Evolutionary conservation across 1,140 invertebrate species (phyloP).

Genomic region (Aphis craccivora): DNA sequence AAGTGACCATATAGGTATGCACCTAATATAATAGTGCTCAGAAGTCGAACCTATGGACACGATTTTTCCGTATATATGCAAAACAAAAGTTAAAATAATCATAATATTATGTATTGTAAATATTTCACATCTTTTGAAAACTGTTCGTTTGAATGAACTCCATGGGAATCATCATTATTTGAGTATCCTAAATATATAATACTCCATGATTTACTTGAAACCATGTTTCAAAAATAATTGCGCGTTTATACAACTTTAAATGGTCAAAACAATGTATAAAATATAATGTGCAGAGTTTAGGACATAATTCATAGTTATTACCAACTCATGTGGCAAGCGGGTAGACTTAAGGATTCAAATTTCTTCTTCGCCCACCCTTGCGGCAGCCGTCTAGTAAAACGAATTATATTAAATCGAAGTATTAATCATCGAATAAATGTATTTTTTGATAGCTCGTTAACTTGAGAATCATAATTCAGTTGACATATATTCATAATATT

Average conservation of each 20-base stretch:
- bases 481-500: background rate
- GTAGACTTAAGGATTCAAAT: conserved; percentile 4
- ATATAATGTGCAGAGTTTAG: background rate
- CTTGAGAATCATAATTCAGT: conserved; percentile 14
- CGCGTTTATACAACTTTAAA: background rate
- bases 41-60: background rate
- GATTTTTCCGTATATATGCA: background rate
- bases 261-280: background rate
- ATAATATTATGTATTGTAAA: background rate
- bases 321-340: background rate
- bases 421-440: conserved; percentile 36
- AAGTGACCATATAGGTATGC: background rate
- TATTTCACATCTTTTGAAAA: background rate
- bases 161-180: background rate
- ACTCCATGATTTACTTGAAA: background rate
- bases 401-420: conserved; percentile 24
- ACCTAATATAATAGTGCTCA: background rate
- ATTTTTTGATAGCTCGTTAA: conserved; percentile 49
- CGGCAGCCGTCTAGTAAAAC: background rate
- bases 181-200: background rate
- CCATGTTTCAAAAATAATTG: background rate
- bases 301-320: conserved; percentile 24
- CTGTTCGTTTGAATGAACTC: background rate
- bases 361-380: background rate
- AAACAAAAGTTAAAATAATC: background rate